Evolutionary conservation across 2,888 invertebrate species (phyloP).

Genomic region (Cataglyphis albicans): DNA sequence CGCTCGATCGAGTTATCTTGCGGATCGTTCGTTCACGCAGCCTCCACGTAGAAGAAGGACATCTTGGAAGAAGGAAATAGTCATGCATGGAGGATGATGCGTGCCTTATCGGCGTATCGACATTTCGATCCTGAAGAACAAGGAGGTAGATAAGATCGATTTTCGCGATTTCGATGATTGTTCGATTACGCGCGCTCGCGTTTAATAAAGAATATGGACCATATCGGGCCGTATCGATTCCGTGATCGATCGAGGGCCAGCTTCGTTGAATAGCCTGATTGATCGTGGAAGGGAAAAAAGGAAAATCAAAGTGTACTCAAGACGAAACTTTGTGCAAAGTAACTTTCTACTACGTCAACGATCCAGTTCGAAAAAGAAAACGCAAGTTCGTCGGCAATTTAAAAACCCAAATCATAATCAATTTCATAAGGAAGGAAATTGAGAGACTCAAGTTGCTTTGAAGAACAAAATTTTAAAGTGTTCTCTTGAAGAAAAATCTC

Average conservation of each 20-base stretch:
- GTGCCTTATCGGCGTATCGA: constrained; percentile 60
- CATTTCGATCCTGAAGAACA: constrained; percentile 59
- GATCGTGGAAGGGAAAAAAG: neutral
- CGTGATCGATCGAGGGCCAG: constrained; percentile 21
- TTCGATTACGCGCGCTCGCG: neutral
- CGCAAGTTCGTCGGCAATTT: neutral
- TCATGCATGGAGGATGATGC: constrained; percentile 59
- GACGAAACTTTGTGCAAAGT: constrained; percentile 16
- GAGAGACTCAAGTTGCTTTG: neutral
- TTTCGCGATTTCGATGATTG: neutral
- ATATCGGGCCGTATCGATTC: constrained; percentile 31
- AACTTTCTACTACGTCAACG: constrained; percentile 10
- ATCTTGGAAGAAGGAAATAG: constrained; percentile 67
- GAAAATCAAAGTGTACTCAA: neutral
- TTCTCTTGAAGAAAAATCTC: neutral
- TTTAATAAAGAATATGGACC: neutral
- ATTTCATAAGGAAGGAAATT: constrained; percentile 44
- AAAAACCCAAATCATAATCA: constrained; percentile 23
- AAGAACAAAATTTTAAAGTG: neutral
- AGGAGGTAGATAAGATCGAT: neutral
- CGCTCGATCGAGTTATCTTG: constrained; percentile 32
- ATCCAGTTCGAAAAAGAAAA: constrained; percentile 5
- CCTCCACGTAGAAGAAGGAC: constrained; percentile 42
- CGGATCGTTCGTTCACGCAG: constrained; percentile 46
- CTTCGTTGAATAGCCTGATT: neutral